Evolutionary conservation across 2,113 vertebrate genomes (phyloP), one percentile per base, ranked within the genome.

Genomic region (Castor canadensis): DNA sequence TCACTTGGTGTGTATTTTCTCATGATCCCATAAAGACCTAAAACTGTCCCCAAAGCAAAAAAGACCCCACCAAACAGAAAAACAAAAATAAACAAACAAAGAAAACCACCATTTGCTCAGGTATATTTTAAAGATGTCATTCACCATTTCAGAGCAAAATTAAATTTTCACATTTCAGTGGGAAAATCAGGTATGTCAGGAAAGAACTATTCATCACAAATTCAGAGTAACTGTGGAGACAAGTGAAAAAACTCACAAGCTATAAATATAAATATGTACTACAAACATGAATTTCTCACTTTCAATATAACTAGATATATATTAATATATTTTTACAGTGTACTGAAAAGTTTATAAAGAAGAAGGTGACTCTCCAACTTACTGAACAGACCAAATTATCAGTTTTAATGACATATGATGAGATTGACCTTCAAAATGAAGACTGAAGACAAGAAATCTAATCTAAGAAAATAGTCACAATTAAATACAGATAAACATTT

Each of bases 91-190:
- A 6, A 17, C 17, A 3, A 24, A 60, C 7, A 17, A 10, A 83
- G 73, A n/a, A 20, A 82, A 69, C 30, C 43, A 76, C 10, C 20
- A 32, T 62, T 20, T 62, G 10, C 95, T 79, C 17, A 56, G 45
- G 22, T 76, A 72, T 84, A 75, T 87, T 96, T 94, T 91, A 93
- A 85, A 43, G 71, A 38, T 58, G 30, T 20, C 52, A 38, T 56
- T 92, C 75, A 58, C 40, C 73, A 77, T 95, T 92, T 95, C 62
- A 73, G 20, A 83, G 38, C 47, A 92, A 91, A 88, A 77, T 82
- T 13, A 62, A 76, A 40, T 91, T 49, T 66, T 91, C 35, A 67
- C 62, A 71, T 40, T 77, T 95, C 15, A 54, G 5, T 89, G 17
- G 38, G 62, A 83, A 95, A 94, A 77, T 67, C 38, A 81, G 6